Evolutionary conservation across 2,888 invertebrate genomes (phyloP), one percentile per base, ranked within the genome.

Genomic region (Caenorhabditis sp.): DNA sequence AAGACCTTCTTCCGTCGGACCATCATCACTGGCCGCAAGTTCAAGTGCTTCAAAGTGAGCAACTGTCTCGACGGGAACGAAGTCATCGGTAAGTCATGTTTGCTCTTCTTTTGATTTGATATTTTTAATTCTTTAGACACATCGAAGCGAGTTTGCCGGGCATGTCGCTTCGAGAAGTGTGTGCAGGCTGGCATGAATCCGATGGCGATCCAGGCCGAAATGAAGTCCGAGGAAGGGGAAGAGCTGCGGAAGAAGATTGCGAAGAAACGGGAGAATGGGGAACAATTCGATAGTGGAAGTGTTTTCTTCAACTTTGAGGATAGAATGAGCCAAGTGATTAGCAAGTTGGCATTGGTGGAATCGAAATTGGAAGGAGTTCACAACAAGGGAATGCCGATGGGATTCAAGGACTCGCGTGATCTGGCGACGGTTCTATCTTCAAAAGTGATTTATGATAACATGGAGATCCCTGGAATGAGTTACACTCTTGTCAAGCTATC

Each of bases 1-100:
- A 74, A 74, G 53, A 66, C 74, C 13, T 74, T 74, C 24, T 74
- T 74, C 48, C 74, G 74, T 5, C 46, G 74, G 26, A 61, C 66
- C 15, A 66, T 74, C 2, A 61, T 66, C 27, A 53, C 53, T n/a
- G 74, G 74, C 9, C 15, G 35, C 0, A 52, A 59, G 45, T 73
- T 58, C 55, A 39, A 39, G 37, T 73, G 73, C 52, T 9, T 17
- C 15, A 66, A 74, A 65, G 41, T 41, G 3, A 61, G 48, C 30
- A 70, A 59, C 24, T 73, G 73, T 32, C 37, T 73, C 5, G 58
- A 73, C 6, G 50, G 35, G 32, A 22, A 39, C 20, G 45, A 56
- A 41, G 56, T 66, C 22, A 71, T 56, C n/a, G 62, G 55, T 71
- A 17, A 41, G 39, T 45, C 7, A n/a, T n/a, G n/a, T n/a, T n/a